A percentile compares a stretch with the other conserved stretches of the same genome.
phyloP scores from a whole-genome alignment of 2,113 vertebrate species.

The Morone chrysops region DNA sequence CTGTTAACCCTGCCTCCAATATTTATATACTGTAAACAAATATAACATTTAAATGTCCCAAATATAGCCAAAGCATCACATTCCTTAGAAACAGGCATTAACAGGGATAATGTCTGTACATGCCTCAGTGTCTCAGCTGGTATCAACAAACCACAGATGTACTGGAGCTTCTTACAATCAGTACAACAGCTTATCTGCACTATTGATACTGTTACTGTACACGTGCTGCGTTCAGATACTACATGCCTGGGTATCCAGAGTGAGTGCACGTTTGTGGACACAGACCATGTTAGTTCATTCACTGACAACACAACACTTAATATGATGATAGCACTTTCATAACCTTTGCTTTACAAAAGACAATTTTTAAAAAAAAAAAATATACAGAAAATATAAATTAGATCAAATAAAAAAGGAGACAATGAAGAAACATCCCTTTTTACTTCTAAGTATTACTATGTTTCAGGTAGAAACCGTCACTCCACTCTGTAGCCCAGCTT shows the following conservation, averaged over 20 bases:
- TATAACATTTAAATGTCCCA: background rate
- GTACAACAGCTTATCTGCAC: slow-evolving; percentile 30
- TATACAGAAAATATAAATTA: background rate
- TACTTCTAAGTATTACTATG: background rate
- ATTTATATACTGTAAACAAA: background rate
- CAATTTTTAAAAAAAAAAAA: background rate
- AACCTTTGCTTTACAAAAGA: background rate
- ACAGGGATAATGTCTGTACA: background rate
- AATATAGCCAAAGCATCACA: background rate
- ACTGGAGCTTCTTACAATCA: slow-evolving; percentile 2
- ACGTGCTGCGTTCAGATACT: slow-evolving; percentile 11
- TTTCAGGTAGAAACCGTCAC: background rate
- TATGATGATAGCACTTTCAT: background rate
- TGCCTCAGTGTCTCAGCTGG: slow-evolving; percentile 21
- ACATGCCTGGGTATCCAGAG: slow-evolving; percentile 1
- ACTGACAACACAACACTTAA: background rate
- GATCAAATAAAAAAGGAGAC: background rate
- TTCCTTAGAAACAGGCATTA: slow-evolving; percentile 3
- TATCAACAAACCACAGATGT: slow-evolving; percentile 38
- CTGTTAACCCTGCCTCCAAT: background rate
- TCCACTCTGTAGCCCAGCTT: background rate
- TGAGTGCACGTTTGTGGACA: background rate
- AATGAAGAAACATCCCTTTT: background rate
- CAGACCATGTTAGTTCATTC: background rate
- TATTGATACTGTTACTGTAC: background rate